phyloP scores from a whole-genome alignment of 2,888 invertebrate species.

The Microchrysa polita region DNA sequence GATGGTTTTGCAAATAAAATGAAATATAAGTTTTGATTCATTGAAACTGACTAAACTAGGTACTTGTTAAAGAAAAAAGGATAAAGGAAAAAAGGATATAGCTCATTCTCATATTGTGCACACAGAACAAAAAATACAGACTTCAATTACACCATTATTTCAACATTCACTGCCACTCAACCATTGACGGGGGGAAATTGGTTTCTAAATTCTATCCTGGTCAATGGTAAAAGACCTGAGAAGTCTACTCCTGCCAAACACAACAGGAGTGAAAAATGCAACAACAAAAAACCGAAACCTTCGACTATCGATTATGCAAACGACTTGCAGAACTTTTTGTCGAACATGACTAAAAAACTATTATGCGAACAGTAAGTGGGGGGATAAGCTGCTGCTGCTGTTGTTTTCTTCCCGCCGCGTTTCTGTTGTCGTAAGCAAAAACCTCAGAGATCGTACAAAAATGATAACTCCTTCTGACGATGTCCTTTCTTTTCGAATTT shows the following conservation, averaged over 20 bases:
- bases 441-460: constrained; percentile 33
- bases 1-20: background rate
- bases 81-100: too few relatives aligned
- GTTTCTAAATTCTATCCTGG: constrained; percentile 5
- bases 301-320: constrained; percentile 40
- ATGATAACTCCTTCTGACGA: constrained; percentile 39
- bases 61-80: too few relatives aligned
- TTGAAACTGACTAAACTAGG: too few relatives aligned
- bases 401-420: too few relatives aligned
- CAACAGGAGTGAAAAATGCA: too few relatives aligned
- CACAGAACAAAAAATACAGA: too few relatives aligned
- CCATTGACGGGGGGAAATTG: constrained; percentile 5
- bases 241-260: background rate
- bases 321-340: constrained; percentile 37
- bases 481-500: constrained; percentile 35
- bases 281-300: constrained; percentile 12
- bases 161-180: background rate
- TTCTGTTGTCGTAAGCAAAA: constrained; percentile 43
- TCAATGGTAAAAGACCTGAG: background rate
- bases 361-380: constrained; percentile 36
- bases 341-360: constrained; percentile 35
- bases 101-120: too few relatives aligned
- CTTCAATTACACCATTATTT: background rate
- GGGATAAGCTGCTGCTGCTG: constrained; percentile 19
- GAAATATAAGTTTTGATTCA: background rate